Percentiles rank a stretch among this genome's conserved stretches.
phyloP scores from a whole-genome alignment of 2,888 invertebrate genomes.

The Acronicta alni region DNA sequence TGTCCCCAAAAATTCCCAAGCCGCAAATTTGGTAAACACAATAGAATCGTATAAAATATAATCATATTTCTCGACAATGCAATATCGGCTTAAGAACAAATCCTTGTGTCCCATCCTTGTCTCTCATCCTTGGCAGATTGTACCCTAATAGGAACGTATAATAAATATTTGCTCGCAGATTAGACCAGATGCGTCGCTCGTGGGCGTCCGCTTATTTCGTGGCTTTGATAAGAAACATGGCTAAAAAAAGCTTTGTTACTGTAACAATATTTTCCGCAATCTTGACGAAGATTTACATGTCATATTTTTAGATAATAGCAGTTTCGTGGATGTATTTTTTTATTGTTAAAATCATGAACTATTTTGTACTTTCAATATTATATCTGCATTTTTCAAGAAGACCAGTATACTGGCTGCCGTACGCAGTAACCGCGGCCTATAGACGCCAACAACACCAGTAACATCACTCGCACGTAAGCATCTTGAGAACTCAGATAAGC shows the following conservation, averaged over 20 bases:
- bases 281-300: constrained; percentile 5
- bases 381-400: no score
- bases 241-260: constrained; percentile 57
- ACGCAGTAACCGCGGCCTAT: no score
- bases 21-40: constrained; percentile 31
- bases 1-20: constrained; percentile 1
- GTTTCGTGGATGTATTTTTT: background rate
- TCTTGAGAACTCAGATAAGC: no score
- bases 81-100: constrained; percentile 50
- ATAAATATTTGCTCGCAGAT: constrained; percentile 79
- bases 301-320: background rate
- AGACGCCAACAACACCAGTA: no score
- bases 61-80: constrained; percentile 49
- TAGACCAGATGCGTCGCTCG: constrained; percentile 76
- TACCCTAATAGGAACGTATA: constrained; percentile 60
- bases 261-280: constrained; percentile 51
- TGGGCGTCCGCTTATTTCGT: constrained; percentile 57
- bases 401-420: no score
- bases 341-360: no score
- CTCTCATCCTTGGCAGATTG: constrained; percentile 47
- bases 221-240: constrained; percentile 60
- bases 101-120: constrained; percentile 39
- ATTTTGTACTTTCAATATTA: no score
- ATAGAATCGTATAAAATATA: constrained; percentile 35
- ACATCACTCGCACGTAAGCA: no score